Conservation (phyloP, 2,113 vertebrate species). For the Vimba vimba region DNA sequence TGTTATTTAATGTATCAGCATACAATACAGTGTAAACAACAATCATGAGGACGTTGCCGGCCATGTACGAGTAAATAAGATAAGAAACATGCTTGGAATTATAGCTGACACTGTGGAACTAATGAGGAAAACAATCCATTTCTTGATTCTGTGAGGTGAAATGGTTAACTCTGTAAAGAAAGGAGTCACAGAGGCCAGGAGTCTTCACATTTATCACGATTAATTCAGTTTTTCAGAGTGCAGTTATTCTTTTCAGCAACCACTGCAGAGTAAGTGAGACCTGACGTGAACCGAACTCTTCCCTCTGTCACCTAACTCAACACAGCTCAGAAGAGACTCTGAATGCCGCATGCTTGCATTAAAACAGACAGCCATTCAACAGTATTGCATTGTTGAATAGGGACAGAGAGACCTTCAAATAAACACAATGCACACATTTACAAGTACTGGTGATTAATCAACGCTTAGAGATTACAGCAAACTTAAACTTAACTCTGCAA, state of each 20-base stretch:
- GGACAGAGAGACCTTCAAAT: neutral
- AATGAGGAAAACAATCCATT: constrained; percentile 3
- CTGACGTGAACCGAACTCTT: constrained; percentile 12
- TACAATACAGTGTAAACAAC: neutral
- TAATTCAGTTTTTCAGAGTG: neutral
- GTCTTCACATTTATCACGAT: neutral
- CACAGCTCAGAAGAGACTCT: neutral
- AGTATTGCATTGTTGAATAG: constrained; percentile 49
- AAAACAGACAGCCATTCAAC: constrained; percentile 12
- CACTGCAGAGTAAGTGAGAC: neutral
- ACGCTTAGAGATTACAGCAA: neutral
- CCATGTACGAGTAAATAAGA: neutral
- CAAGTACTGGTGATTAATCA: constrained; percentile 12
- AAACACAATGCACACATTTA: neutral
- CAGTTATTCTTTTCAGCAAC: neutral
- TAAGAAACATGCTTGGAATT: neutral
- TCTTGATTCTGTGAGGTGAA: neutral
- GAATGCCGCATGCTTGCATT: constrained; percentile 24
- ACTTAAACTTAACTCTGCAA: neutral
- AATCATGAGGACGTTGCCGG: neutral
- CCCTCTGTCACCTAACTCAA: neutral
- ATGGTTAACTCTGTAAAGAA: neutral
- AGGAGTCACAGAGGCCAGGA: neutral
- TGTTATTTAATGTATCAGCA: neutral
- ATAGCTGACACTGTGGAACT: neutral